Base-by-base conservation (phyloP, 1,140 invertebrate genomes). In the Drosophila saltans region DNA sequence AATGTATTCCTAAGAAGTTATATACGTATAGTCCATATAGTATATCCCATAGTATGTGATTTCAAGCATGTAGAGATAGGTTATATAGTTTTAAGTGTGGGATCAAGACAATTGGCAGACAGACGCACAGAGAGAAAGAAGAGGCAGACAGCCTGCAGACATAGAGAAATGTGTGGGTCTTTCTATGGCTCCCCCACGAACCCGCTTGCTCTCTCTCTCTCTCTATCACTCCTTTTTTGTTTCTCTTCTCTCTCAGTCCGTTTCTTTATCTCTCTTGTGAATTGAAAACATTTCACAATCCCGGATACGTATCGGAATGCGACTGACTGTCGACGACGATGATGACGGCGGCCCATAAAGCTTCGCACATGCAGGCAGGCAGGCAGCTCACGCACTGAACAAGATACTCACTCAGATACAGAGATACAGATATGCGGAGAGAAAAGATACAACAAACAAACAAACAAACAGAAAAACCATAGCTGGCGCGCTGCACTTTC, bases 221-320 rank as follows among this genome's bases (percentile, higher is more conserved):
- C 33, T 36, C 6, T 7, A 7, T 36, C 33, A 7, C 33, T 36
- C 33, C 33, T 9, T 24, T 3, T 26, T 8, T 16, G 1, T 26
- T 21, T 48, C n/a, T 24, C 8, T 7, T 10, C 21, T 10, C 8
- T 48, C n/a, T 24, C 16, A 24, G 21, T 36, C 33, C 33, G 1
- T 36, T 36, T 26, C 45, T 76, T 74, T 78, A 41, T 75, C 56
- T 56, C 59, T 21, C 24, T 88, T 68, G 89, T 70, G 78, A 83
- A 81, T 89, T 89, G 84, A 88, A 88, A 88, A 88, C 80, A 88
- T 88, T 88, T 88, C 80, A 88, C 84, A 88, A 88, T 89, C 84
- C 84, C 84, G 84, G 84, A 88, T 88, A 88, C 84, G 84, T 80
- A 90, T 89, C 69, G 84, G 84, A 89, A 89, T 89, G 84, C 76